phyloP scores from a whole-genome alignment of 2,888 invertebrate species.

The Maniola hyperantus region DNA sequence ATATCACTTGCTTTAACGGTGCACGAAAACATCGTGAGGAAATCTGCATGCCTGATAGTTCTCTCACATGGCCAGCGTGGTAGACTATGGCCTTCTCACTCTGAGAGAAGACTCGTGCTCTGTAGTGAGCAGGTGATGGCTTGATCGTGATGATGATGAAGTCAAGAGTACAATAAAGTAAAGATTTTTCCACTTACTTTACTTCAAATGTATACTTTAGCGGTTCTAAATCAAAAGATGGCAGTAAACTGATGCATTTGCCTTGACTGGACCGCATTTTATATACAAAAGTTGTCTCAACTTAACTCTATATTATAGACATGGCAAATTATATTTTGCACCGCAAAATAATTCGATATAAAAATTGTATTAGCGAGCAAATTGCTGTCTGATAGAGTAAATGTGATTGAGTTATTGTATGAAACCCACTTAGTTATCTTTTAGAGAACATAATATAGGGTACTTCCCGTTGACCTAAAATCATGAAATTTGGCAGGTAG shows the following conservation, averaged over 20 bases:
- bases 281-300: slow-evolving; percentile 33
- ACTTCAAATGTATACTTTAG: background rate
- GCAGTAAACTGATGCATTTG: slow-evolving; percentile 41
- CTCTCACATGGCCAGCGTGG: no score
- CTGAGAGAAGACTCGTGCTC: no score
- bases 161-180: background rate
- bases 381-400: slow-evolving; percentile 32
- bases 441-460: no score
- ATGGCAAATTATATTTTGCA: slow-evolving; percentile 11
- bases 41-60: no score
- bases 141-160: no score
- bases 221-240: slow-evolving; percentile 15
- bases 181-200: background rate
- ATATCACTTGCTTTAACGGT: no score
- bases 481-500: no score
- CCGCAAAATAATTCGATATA: slow-evolving; percentile 23
- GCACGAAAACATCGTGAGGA: no score
- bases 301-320: background rate
- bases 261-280: slow-evolving; percentile 28
- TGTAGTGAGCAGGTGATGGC: no score
- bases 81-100: no score
- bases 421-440: background rate
- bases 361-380: slow-evolving; percentile 35
- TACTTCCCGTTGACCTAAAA: no score
- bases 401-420: slow-evolving; percentile 20